A percentile compares a stretch with the other conserved stretches of the same genome.
Conservation (phyloP, 2,797 vertebrate genomes). For the Chrosomus eos region DNA sequence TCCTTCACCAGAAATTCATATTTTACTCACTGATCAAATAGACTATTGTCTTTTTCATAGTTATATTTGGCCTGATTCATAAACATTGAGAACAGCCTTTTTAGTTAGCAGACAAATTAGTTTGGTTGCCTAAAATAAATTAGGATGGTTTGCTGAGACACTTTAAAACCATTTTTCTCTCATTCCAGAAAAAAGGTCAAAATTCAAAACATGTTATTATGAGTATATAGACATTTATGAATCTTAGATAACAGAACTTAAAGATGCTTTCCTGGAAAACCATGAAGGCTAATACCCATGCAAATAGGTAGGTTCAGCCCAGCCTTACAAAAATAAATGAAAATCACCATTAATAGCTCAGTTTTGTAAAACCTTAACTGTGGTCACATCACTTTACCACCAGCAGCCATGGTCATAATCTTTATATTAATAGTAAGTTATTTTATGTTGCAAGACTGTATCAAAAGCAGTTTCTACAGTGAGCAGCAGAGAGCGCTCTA, state of each 20-base stretch:
- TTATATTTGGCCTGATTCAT: background rate
- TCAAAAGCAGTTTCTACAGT: background rate
- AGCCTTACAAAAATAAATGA: background rate
- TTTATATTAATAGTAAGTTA: background rate
- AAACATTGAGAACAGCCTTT: background rate
- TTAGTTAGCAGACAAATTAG: background rate
- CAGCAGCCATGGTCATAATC: background rate
- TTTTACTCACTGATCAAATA: background rate
- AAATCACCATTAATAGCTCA: background rate
- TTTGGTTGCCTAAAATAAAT: background rate
- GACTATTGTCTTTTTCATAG: background rate
- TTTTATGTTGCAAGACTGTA: background rate
- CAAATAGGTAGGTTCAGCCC: background rate
- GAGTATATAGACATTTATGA: background rate
- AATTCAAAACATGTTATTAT: background rate
- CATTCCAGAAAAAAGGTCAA: background rate
- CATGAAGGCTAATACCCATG: background rate
- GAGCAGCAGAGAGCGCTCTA: constrained; percentile 1
- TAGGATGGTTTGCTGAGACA: background rate
- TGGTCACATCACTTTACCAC: background rate
- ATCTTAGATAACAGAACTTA: background rate
- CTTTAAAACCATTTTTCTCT: background rate
- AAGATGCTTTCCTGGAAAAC: background rate
- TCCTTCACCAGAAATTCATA: background rate
- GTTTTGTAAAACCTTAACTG: background rate